Conservation (phyloP, 2,113 vertebrate genomes). For the Crotalus horridus region DNA sequence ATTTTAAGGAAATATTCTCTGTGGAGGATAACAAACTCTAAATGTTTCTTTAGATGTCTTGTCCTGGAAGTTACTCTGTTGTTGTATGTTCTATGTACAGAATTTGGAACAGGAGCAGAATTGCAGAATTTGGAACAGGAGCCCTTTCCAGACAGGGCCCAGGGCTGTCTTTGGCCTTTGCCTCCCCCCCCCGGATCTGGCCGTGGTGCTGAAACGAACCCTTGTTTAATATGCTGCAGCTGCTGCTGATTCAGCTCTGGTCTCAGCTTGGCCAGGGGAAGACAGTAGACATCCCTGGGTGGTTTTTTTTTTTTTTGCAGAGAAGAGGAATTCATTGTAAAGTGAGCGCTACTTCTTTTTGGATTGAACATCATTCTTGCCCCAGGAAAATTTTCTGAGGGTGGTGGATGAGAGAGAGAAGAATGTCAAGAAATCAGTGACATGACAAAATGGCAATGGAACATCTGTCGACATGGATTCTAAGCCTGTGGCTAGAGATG, state of each 20-base stretch:
- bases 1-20: not conserved
- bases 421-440: slow-evolving; percentile 66
- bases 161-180: not conserved
- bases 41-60: not conserved
- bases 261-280: not conserved
- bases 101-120: not conserved
- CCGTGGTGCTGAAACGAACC: slow-evolving; percentile 63
- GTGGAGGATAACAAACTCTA: not conserved
- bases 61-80: not conserved
- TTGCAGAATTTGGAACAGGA: not conserved
- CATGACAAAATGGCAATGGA: slow-evolving; percentile 86
- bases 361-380: not conserved
- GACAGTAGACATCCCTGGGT: rapidly evolving
- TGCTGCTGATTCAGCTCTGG: no score
- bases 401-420: slow-evolving; percentile 4
- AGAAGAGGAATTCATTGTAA: rapidly evolving
- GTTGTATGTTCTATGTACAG: not conserved
- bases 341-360: not conserved
- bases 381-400: not conserved
- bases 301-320: rapidly evolving
- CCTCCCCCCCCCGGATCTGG: slow-evolving; percentile 40
- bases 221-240: not conserved
- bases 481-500: slow-evolving; percentile 86
- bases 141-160: not conserved
- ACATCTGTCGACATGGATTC: slow-evolving; percentile 93